Conservation (phyloP, 2,888 invertebrate genomes). For the Phyllotreta striolata region DNA sequence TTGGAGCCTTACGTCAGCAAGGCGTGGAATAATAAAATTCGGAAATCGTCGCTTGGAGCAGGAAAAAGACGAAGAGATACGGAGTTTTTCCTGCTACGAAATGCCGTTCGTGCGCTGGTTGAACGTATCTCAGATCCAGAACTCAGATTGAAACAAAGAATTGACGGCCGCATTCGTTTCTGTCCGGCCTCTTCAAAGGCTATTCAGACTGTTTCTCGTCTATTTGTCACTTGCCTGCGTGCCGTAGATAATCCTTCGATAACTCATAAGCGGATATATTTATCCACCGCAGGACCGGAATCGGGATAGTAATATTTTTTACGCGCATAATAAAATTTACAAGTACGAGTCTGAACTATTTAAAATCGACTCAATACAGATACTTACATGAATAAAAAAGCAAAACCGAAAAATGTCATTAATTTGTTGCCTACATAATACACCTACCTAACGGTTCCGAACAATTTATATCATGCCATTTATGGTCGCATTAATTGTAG, state of each 20-base stretch:
- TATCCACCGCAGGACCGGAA: background rate
- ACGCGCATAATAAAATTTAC: background rate
- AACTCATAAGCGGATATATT: constrained; percentile 28
- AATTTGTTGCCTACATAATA: constrained; percentile 38
- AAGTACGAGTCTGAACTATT: too few relatives aligned
- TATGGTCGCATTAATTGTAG: constrained; percentile 40
- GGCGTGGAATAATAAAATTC: constrained; percentile 6
- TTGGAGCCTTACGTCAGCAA: constrained; percentile 9
- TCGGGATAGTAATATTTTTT: background rate
- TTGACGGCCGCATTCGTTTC: constrained; percentile 53
- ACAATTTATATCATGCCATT: constrained; percentile 39
- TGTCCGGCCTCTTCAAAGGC: constrained; percentile 51
- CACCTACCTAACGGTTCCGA: constrained; percentile 35
- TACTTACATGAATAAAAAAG: constrained; percentile 30
- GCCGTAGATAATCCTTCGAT: constrained; percentile 49
- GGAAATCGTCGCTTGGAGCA: constrained; percentile 23
- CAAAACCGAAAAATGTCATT: constrained; percentile 37
- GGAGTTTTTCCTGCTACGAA: constrained; percentile 17
- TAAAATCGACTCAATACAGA: background rate
- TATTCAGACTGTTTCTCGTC: constrained; percentile 52
- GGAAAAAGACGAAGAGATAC: constrained; percentile 43
- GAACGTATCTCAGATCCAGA: constrained; percentile 50
- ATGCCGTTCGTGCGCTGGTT: constrained; percentile 52
- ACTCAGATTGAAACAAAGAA: constrained; percentile 51
- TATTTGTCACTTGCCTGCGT: constrained; percentile 54